Conservation (phyloP, 2,113 vertebrate species). For the Opisthocomus hoazin region DNA sequence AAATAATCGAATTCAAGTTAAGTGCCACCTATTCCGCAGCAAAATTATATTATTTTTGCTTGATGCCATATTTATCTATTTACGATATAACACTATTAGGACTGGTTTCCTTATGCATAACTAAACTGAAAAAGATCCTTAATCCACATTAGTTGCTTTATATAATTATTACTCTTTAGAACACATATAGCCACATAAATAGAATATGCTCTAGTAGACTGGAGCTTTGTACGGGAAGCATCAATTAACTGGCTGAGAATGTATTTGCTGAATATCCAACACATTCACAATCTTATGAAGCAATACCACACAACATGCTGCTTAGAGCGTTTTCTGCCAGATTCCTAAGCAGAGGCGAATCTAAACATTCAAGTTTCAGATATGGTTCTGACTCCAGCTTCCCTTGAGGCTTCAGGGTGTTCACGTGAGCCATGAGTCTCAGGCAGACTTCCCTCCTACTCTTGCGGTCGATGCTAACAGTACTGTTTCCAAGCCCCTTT, state of each 20-base stretch:
- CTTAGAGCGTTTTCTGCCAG: background rate
- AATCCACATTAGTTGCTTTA: background rate
- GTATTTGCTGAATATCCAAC: background rate
- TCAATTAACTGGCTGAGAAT: background rate
- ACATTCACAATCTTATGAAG: background rate
- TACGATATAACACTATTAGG: background rate
- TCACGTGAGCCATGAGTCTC: accelerated
- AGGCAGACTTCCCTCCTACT: background rate
- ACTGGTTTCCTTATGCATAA: background rate
- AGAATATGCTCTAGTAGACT: background rate
- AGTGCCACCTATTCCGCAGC: background rate
- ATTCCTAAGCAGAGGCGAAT: background rate
- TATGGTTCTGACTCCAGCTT: background rate
- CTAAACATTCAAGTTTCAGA: background rate
- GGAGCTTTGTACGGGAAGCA: background rate
- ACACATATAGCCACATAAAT: background rate
- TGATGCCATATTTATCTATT: background rate
- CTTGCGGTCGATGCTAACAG: background rate
- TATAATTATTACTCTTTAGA: background rate
- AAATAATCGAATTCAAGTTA: background rate
- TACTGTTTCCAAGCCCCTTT: background rate
- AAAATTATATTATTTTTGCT: background rate
- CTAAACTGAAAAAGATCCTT: background rate
- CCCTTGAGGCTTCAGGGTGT: background rate
- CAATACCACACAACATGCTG: background rate